phyloP scores from a whole-genome alignment of 2,113 vertebrate genomes.

The Oceanites oceanicus region DNA sequence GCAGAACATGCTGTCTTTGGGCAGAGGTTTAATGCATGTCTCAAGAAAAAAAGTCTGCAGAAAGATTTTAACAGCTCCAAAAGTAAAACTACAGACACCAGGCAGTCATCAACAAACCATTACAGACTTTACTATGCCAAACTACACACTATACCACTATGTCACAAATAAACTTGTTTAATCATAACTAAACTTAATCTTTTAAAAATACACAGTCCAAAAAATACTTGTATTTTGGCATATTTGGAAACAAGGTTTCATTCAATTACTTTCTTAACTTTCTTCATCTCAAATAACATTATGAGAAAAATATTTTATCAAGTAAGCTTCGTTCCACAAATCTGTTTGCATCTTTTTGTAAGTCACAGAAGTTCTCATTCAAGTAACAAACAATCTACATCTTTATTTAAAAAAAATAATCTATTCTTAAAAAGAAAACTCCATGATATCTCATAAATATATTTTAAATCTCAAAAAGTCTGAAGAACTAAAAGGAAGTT shows the following conservation, averaged over 20 bases:
- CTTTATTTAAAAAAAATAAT: background rate
- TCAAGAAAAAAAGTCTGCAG: background rate
- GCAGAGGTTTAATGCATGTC: background rate
- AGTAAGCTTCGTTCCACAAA: background rate
- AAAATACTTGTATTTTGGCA: background rate
- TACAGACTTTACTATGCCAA: background rate
- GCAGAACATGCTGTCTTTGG: background rate
- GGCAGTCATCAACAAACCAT: background rate
- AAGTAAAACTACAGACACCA: background rate
- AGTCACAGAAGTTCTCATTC: background rate
- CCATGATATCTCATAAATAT: background rate
- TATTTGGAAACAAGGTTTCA: background rate
- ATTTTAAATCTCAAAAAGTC: background rate
- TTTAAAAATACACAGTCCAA: background rate
- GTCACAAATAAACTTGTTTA: background rate
- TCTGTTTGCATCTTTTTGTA: background rate
- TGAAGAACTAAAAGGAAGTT: slow-evolving; percentile 9
- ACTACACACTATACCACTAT: background rate
- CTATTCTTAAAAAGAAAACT: background rate
- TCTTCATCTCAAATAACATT: background rate
- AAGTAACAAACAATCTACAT: background rate
- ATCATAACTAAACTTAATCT: background rate
- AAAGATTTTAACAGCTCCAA: background rate
- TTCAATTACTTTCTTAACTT: background rate
- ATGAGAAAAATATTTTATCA: background rate